Conservation (phyloP, 1,140 invertebrate genomes). For the Eufriesea mexicana region DNA sequence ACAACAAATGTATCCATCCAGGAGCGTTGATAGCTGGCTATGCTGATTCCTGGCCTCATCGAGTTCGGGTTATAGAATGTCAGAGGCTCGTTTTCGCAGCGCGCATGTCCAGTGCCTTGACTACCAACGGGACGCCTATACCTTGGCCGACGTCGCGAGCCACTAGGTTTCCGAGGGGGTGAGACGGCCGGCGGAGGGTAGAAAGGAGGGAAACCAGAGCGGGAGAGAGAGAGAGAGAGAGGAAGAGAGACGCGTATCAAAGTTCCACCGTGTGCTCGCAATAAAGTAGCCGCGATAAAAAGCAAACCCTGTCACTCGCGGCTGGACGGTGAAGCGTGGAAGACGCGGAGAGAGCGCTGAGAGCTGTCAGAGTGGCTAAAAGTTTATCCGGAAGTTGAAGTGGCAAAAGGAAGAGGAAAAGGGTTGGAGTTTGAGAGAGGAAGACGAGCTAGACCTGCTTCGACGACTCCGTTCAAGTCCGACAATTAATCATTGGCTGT, state of each 20-base stretch:
- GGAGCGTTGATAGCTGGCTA: background rate
- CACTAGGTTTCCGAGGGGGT: slow-evolving; percentile 19
- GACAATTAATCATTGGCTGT: slow-evolving; percentile 62
- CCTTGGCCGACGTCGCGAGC: slow-evolving; percentile 60
- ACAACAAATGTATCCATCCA: slow-evolving; percentile 11
- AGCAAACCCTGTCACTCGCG: slow-evolving; percentile 30
- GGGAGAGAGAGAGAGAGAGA: background rate
- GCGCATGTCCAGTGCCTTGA: slow-evolving; percentile 80
- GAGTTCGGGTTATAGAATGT: slow-evolving; percentile 20
- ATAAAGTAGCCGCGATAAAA: slow-evolving; percentile 39
- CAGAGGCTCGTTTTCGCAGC: slow-evolving; percentile 13
- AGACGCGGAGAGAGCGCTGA: background rate
- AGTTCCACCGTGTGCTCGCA: slow-evolving; percentile 62
- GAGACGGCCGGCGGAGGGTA: slow-evolving; percentile 12
- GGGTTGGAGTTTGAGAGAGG: background rate
- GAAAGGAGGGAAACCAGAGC: background rate
- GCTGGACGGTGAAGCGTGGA: slow-evolving; percentile 25
- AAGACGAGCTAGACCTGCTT: background rate
- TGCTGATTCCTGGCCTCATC: slow-evolving; percentile 8
- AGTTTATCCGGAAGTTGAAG: slow-evolving; percentile 7
- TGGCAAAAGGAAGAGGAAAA: background rate
- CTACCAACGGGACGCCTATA: slow-evolving; percentile 72
- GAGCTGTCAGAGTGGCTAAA: background rate
- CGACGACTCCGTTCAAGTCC: slow-evolving; percentile 6
- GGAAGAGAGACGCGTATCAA: slow-evolving; percentile 66